Conservation (phyloP, 2,888 invertebrate species). For the Biston betularia region DNA sequence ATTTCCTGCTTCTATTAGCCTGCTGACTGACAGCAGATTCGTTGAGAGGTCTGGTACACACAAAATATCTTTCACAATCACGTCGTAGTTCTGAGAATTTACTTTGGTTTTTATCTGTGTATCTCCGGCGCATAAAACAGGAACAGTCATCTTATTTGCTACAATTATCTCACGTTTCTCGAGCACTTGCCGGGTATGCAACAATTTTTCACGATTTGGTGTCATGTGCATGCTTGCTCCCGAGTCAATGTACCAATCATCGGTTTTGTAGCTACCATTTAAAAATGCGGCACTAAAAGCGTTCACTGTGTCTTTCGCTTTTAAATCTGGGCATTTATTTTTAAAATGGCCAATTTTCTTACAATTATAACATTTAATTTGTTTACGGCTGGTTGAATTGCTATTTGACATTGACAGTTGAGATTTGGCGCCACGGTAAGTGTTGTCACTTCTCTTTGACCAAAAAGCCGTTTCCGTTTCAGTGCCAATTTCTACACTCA, state of each 20-base stretch:
- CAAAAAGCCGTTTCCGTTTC: neutral
- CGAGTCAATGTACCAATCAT: conserved; percentile 10
- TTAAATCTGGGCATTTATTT: conserved; percentile 5
- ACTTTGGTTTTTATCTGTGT: too few relatives aligned
- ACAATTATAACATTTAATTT: conserved; percentile 2
- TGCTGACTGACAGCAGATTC: too few relatives aligned
- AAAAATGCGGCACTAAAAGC: conserved; percentile 17
- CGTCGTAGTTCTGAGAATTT: too few relatives aligned
- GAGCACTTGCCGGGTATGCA: conserved; percentile 1
- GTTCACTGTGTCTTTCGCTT: neutral
- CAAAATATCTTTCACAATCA: too few relatives aligned
- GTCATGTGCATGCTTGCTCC: conserved; percentile 24
- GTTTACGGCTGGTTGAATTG: neutral
- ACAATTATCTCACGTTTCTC: conserved; percentile 34
- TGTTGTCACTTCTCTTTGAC: neutral
- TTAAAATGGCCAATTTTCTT: conserved; percentile 7
- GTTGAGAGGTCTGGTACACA: too few relatives aligned
- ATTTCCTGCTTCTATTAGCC: too few relatives aligned
- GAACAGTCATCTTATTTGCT: conserved; percentile 38
- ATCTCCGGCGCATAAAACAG: too few relatives aligned
- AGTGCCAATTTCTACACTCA: neutral
- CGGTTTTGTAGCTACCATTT: neutral
- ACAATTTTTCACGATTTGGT: conserved; percentile 6
- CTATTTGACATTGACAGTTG: conserved; percentile 7
- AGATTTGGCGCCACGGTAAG: neutral